Percentiles rank a stretch among this genome's conserved stretches.
Evolutionary conservation across 2,113 vertebrate species (phyloP).

Genomic region (Taxidea taxus): DNA sequence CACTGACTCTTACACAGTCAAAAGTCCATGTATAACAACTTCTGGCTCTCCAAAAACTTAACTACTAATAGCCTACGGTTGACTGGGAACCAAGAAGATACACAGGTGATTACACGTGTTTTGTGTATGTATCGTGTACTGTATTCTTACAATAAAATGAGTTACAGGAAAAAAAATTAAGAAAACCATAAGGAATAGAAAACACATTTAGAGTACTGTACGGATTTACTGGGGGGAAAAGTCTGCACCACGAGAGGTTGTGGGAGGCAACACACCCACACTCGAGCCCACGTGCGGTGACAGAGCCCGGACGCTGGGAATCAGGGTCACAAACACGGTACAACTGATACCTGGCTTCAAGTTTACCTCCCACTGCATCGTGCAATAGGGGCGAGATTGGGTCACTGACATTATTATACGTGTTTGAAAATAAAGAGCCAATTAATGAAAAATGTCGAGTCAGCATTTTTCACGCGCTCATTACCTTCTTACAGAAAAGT

Average conservation of each 20-base stretch:
- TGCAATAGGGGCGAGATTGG: background rate
- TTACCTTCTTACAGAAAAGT: background rate
- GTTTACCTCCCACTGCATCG: background rate
- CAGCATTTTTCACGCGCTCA: background rate
- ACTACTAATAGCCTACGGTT: background rate
- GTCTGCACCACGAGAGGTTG: background rate
- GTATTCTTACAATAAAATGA: background rate
- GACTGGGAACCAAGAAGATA: background rate
- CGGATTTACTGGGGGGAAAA: background rate
- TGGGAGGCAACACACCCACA: accelerated
- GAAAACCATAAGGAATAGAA: background rate
- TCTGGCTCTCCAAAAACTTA: background rate
- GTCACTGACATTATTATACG: background rate
- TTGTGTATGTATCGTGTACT: background rate
- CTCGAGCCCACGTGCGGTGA: accelerated
- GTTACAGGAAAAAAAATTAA: background rate
- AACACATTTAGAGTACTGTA: background rate
- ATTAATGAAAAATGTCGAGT: background rate
- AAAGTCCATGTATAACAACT: background rate
- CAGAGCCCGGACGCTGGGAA: accelerated
- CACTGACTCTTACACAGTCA: background rate
- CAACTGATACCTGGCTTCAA: background rate
- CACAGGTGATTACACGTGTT: background rate
- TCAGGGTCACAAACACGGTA: background rate
- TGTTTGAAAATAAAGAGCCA: background rate